Conservation (phyloP, 2,113 vertebrate genomes). For the Microcebus murinus region DNA sequence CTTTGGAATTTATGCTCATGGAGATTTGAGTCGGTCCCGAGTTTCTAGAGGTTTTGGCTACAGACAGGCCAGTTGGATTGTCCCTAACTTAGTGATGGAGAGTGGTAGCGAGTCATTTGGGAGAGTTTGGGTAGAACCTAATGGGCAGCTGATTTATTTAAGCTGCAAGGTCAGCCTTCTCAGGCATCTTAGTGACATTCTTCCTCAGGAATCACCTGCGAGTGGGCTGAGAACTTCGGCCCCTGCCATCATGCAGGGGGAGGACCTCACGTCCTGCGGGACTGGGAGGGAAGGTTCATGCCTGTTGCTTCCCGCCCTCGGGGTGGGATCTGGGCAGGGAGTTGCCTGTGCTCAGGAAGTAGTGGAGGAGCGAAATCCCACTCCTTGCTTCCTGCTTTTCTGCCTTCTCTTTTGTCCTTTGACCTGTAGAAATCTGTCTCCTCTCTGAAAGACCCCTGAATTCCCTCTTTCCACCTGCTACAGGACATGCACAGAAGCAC, state of each 20-base stretch:
- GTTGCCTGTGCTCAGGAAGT: not conserved
- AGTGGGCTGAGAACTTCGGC: no score
- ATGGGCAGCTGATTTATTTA: not conserved
- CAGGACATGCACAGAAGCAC: not conserved
- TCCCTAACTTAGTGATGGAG: not conserved
- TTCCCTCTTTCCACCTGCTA: not conserved
- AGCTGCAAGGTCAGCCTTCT: not conserved
- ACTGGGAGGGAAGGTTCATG: not conserved
- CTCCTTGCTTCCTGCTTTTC: no score
- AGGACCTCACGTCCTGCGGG: not conserved
- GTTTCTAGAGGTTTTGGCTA: not conserved
- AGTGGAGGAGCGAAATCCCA: not conserved
- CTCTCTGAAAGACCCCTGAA: not conserved
- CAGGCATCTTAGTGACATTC: not conserved
- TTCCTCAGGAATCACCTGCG: not conserved
- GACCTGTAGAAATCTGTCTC: not conserved
- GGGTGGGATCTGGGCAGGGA: not conserved
- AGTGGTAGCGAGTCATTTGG: not conserved
- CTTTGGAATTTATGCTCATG: not conserved
- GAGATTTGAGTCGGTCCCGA: not conserved
- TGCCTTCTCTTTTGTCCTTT: not conserved
- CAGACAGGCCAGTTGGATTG: not conserved
- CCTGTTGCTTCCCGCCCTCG: rapidly evolving
- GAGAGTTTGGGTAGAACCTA: not conserved
- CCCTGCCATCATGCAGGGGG: not conserved